Evolutionary conservation across 2,888 invertebrate species (phyloP), one percentile per base, ranked within the genome.

Genomic region (Galerucella nymphaeae): DNA sequence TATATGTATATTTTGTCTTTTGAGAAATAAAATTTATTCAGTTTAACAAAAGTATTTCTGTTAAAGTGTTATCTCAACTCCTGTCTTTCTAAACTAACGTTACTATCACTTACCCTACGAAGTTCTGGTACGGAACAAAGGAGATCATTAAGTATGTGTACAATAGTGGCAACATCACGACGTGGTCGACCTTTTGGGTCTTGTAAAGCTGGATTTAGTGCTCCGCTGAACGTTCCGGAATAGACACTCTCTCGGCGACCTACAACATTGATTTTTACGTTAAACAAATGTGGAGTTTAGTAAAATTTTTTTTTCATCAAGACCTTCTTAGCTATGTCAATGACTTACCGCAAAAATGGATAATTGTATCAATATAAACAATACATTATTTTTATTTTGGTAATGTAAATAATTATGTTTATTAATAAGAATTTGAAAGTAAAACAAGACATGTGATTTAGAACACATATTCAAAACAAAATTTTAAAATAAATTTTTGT

Each of bases 151-250:
- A 98, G 88, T 86, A 98, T 97, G 87, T 98, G 97, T 80, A 97
- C 96, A 78, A 98, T 97, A 61, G 97, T 98, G 72, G 95, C 96
- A 82, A 97, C 96, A 87, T 97, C 96, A 76, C 97, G 91, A 84
- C 96, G 95, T 65, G 97, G 97, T 80, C 96, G 91, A 13, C 97
- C 97, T 83, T 93, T 93, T 84, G 92, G 92, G 87, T 97, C 97
- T 87, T 97, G 97, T 64, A 97, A 89, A 59, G 96, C 95, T 67
- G 97, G 97, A 87, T 97, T 97, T 68, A 97, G 86, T 18, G 97
- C 97, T 68, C 97, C 97, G 84, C 96, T 97, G 87, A 98, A 98
- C 75, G 97, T 97, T 77, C 98, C 98, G 14, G 97, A 97, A 88
- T 97, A 98, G 76, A 97, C 96, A 81, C 97, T 97, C 86, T 96